Conservation (phyloP, 2,888 invertebrate species). For the Cylloceria caligata region DNA sequence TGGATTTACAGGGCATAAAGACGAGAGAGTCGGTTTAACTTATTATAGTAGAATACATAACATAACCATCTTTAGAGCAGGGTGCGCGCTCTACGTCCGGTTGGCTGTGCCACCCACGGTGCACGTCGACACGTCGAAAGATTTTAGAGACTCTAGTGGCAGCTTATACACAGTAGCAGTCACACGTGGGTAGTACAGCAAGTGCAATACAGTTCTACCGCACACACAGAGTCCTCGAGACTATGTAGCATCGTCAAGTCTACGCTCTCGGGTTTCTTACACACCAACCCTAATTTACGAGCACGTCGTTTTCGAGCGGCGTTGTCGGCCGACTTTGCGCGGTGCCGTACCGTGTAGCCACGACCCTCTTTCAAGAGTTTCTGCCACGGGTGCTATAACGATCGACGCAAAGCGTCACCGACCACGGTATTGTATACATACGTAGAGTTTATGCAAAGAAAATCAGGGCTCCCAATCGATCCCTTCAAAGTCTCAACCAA, state of each 20-base stretch:
- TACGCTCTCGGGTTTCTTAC: slow-evolving; percentile 14
- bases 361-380: slow-evolving; percentile 39
- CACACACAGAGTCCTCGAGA: no score
- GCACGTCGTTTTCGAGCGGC: slow-evolving; percentile 33
- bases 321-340: slow-evolving; percentile 38
- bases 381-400: not conserved
- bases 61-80: slow-evolving; percentile 15
- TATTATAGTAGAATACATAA: slow-evolving; percentile 26
- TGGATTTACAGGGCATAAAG: not conserved
- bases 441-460: not conserved
- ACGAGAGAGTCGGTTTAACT: slow-evolving; percentile 8
- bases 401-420: slow-evolving; percentile 7
- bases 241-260: not conserved
- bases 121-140: slow-evolving; percentile 49
- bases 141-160: slow-evolving; percentile 9
- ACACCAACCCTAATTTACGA: slow-evolving; percentile 53
- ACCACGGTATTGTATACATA: not conserved
- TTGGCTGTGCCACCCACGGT: slow-evolving; percentile 40
- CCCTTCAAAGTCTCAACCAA: not conserved
- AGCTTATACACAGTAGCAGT: not conserved
- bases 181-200: not conserved
- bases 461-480: not conserved
- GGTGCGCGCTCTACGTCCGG: slow-evolving; percentile 8
- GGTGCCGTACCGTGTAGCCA: not conserved
- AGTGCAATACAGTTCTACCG: not conserved